Evolutionary conservation across 2,888 invertebrate species (phyloP), one percentile per base, ranked within the genome.

Genomic region (Rotaria macrura): DNA sequence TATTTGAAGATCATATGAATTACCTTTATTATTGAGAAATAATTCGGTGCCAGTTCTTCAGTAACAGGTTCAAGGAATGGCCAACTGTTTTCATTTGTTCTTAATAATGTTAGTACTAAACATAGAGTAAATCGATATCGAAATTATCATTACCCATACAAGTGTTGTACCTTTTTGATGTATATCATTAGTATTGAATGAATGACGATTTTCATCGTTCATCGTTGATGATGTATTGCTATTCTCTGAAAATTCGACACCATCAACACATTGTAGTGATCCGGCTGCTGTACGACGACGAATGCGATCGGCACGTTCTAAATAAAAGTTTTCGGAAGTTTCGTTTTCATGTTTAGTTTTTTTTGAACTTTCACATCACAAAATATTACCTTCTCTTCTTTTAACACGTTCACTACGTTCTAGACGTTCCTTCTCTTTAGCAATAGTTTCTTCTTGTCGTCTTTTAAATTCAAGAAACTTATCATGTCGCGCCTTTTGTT

Each of bases 11-110:
- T 38, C 34, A 2, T 1, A 38, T 57, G 3, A 84, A 57, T 65
- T 7, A 86, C 86, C 55, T 86, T 38, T 25, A 86, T 86, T n/a
- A 86, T 84, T 20, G 72, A 23, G 47, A 84, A 79, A 57, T 86
- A 86, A 34, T 84, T 74, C 2, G 86, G 86, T 29, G 86, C 86
- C 20, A 84, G 54, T 29, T 86, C 86, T 74, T 86, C 86, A 38
- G 84, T 86, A 84, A 86, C 86, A 23, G 86, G 49, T 55, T 47
- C 55, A 43, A 84, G 84, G n/a, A 86, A 86, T 38, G 86, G 86
- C 86, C 86, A 86, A 79, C 79, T 79, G n/a, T 79, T 79, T n/a
- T 79, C 79, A 79, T 79, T 43, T 43, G 79, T 79, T 43, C 79
- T 23, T n/a, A 79, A 79, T 17, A 79, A 2, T n/a, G 40, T 79